phyloP scores from a whole-genome alignment of 2,888 invertebrate genomes.

The Leptopterna dolabrata region DNA sequence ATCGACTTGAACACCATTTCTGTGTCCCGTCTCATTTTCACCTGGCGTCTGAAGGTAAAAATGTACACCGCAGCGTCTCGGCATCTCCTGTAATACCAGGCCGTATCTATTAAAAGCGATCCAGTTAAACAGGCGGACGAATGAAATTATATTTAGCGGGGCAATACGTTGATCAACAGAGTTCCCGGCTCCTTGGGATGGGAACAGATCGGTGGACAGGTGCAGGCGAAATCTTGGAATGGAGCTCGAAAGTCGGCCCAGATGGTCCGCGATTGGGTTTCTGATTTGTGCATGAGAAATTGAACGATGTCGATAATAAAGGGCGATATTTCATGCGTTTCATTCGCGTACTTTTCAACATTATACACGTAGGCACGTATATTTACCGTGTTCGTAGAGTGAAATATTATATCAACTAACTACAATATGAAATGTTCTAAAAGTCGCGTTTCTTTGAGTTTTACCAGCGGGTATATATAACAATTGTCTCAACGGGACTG shows the following conservation, averaged over 20 bases:
- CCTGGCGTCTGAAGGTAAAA: background rate
- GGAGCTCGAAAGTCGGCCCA: background rate
- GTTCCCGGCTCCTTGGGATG: background rate
- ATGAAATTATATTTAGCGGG: conserved; percentile 16
- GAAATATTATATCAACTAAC: too few relatives aligned
- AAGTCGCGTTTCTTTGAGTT: too few relatives aligned
- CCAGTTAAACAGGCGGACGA: conserved; percentile 9
- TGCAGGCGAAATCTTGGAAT: background rate
- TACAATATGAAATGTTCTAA: too few relatives aligned
- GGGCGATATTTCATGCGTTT: too few relatives aligned
- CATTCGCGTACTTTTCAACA: too few relatives aligned
- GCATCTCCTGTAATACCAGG: conserved; percentile 1
- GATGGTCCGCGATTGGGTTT: background rate
- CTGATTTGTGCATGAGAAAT: background rate
- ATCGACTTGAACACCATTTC: background rate
- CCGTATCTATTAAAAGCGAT: background rate
- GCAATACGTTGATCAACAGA: background rate
- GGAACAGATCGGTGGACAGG: background rate
- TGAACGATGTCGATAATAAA: background rate
- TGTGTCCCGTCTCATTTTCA: background rate
- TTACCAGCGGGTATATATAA: too few relatives aligned
- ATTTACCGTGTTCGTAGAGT: too few relatives aligned
- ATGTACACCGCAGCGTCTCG: background rate
- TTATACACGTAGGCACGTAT: too few relatives aligned
- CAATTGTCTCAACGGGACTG: too few relatives aligned